A percentile compares a stretch with the other conserved stretches of the same genome.
phyloP scores from a whole-genome alignment of 2,797 vertebrate species.

The Etheostoma nigrum region DNA sequence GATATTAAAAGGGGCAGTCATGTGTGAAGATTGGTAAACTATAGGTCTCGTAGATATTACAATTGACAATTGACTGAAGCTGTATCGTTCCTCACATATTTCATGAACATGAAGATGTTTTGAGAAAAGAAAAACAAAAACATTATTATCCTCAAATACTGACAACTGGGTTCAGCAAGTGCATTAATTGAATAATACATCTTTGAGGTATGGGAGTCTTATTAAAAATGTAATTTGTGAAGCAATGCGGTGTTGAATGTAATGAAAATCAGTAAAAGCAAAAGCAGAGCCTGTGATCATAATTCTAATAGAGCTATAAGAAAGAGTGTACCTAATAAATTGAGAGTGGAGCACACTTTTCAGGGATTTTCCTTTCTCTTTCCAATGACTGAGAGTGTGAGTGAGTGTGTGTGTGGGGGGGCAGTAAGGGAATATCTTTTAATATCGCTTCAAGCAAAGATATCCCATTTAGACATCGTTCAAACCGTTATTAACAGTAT shows the following conservation, averaged over 20 bases:
- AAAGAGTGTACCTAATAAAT: slow-evolving; percentile 33
- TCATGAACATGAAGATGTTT: slow-evolving; percentile 33
- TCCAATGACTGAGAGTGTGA: slow-evolving; percentile 45
- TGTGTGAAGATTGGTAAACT: slow-evolving; percentile 62
- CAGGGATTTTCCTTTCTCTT: slow-evolving; percentile 48
- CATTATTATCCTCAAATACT: neutral
- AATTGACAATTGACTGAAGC: slow-evolving; percentile 33
- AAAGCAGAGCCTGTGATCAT: slow-evolving; percentile 13
- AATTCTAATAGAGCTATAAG: slow-evolving; percentile 17
- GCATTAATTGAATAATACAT: slow-evolving; percentile 31
- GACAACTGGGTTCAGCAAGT: slow-evolving; percentile 16
- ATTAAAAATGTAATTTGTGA: slow-evolving; percentile 10
- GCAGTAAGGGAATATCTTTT: slow-evolving; percentile 72
- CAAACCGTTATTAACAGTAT: slow-evolving; percentile 89
- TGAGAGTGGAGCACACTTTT: slow-evolving; percentile 38
- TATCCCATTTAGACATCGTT: slow-evolving; percentile 88
- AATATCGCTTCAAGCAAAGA: slow-evolving; percentile 83
- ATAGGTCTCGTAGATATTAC: slow-evolving; percentile 39
- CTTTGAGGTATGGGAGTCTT: neutral
- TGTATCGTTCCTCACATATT: slow-evolving; percentile 34
- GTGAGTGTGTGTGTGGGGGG: neutral
- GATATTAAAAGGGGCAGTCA: slow-evolving; percentile 63
- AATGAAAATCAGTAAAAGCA: slow-evolving; percentile 18
- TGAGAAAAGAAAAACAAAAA: neutral
- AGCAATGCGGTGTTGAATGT: slow-evolving; percentile 11